phyloP scores from a whole-genome alignment of 2,113 vertebrate species.

The Elachura formosa region DNA sequence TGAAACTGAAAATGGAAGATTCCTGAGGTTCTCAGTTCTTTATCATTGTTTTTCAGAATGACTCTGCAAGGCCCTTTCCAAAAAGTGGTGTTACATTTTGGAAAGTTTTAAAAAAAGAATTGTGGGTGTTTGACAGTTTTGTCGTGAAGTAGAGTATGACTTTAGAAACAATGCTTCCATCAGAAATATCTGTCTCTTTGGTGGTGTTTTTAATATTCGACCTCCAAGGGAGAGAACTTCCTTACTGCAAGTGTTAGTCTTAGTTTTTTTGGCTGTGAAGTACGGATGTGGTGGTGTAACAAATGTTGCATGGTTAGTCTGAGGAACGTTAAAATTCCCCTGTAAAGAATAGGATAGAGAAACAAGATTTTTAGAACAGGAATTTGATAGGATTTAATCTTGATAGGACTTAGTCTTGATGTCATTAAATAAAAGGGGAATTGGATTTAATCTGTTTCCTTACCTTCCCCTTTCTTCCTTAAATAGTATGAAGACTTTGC shows the following conservation, averaged over 20 bases:
- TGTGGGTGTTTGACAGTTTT: not conserved
- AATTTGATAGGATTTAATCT: too few species aligned
- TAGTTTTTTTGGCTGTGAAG: not conserved
- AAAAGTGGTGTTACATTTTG: not conserved
- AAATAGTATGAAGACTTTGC: not conserved
- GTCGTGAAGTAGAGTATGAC: not conserved
- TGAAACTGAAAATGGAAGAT: not conserved
- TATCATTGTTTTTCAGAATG: not conserved
- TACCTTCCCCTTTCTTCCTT: not conserved
- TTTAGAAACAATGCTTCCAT: not conserved
- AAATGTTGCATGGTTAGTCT: not conserved
- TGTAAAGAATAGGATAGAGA: not conserved
- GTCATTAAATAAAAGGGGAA: not conserved
- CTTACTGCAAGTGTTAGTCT: not conserved
- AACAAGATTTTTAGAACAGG: not conserved
- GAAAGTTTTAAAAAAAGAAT: not conserved
- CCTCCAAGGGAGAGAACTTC: conserved; percentile 24
- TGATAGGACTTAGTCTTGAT: not conserved
- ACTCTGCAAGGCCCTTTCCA: not conserved
- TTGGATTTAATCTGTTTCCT: not conserved
- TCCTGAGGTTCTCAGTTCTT: not conserved
- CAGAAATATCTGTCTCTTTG: not conserved
- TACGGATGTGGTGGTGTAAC: conserved; percentile 9
- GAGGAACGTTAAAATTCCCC: not conserved
- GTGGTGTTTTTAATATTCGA: not conserved